Conservation (phyloP, 1,140 invertebrate species). For the Epicauta chinensis region DNA sequence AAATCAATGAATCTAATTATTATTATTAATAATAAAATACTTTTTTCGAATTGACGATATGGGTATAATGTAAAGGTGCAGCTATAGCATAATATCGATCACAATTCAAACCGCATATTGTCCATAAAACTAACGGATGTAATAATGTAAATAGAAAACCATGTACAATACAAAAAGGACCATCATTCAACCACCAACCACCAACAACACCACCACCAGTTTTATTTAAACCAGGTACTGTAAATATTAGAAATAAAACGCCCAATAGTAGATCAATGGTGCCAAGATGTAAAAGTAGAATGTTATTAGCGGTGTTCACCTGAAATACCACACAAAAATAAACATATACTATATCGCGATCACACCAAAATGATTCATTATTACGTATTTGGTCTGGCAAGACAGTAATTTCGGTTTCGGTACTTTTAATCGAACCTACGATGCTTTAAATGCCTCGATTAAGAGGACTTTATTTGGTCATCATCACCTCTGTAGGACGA, state of each 20-base stretch:
- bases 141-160: constrained; percentile 63
- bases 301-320: constrained; percentile 58
- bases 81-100: constrained; percentile 74
- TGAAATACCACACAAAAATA: too few relatives aligned
- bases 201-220: too few relatives aligned
- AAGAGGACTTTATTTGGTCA: too few relatives aligned
- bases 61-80: constrained; percentile 67
- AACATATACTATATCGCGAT: too few relatives aligned
- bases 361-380: too few relatives aligned
- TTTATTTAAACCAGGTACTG: constrained; percentile 43
- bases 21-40: constrained; percentile 33
- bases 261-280: constrained; percentile 61
- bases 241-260: constrained; percentile 50
- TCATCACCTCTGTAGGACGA: too few relatives aligned
- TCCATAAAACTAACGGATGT: constrained; percentile 71
- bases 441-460: too few relatives aligned
- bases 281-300: constrained; percentile 65
- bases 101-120: constrained; percentile 70
- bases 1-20: too few relatives aligned
- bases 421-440: too few relatives aligned
- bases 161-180: constrained; percentile 53
- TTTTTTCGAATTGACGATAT: constrained; percentile 61
- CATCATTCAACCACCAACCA: constrained; percentile 43
- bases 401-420: too few relatives aligned
- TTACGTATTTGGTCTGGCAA: too few relatives aligned